Percentiles rank a stretch among this genome's conserved stretches.
Conservation (phyloP, 2,113 vertebrate species). For the Benitochromis conjunctus region DNA sequence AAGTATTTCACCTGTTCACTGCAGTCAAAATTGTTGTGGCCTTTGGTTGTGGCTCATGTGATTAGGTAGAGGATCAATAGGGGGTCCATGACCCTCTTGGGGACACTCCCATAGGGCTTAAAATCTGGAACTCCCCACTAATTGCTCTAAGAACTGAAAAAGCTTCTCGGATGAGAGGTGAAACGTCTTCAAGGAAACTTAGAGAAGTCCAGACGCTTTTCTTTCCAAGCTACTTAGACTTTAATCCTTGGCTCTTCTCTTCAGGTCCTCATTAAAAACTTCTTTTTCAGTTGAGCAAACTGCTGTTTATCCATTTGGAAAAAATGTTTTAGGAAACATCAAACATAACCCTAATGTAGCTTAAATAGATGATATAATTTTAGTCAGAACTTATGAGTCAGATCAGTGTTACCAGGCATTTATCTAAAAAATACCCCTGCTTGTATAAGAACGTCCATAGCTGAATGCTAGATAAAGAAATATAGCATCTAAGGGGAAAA, state of each 20-base stretch:
- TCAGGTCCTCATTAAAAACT: not conserved
- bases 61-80: no score
- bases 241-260: not conserved
- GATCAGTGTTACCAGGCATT: not conserved
- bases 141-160: no score
- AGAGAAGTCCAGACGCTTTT: no score
- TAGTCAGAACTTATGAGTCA: not conserved
- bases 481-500: not conserved
- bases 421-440: not conserved
- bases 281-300: not conserved
- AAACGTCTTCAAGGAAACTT: no score
- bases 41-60: not conserved
- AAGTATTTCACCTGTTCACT: constrained; percentile 6
- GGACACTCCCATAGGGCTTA: no score
- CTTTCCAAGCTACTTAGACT: no score
- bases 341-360: not conserved
- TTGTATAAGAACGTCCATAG: not conserved
- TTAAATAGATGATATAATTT: not conserved
- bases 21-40: not conserved
- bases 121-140: no score
- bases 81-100: no score
- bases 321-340: not conserved
- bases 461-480: not conserved
- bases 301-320: not conserved
- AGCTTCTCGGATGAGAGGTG: no score